A percentile compares a stretch with the other conserved stretches of the same genome.
These are phyloP conservation scores for Enteromius mattozi DNA, from an alignment of 2,797 vertebrate species.

Conservation along the genomic window DNA sequence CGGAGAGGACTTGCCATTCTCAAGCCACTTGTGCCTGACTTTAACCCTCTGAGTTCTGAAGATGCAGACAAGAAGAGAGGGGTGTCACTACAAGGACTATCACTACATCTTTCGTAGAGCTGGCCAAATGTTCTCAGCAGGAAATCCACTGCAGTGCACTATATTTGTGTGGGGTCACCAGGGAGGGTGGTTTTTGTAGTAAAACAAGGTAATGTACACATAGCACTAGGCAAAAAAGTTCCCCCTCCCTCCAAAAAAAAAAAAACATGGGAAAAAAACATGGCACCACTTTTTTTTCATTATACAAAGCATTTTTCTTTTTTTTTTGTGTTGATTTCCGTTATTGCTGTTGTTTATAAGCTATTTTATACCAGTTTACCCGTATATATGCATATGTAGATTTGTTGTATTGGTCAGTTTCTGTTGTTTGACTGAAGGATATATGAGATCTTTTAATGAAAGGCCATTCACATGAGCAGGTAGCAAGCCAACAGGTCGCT, in stretches of 20 bases:
- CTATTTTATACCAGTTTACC: constrained; percentile 74
- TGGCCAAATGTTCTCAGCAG: constrained; percentile 83
- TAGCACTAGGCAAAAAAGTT: constrained; percentile 30
- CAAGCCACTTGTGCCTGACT: constrained; percentile 96
- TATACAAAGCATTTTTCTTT: constrained; percentile 70
- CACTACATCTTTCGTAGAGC: constrained; percentile 82
- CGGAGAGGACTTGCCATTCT: constrained; percentile 80
- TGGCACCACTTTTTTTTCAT: constrained; percentile 71
- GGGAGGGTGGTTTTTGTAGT: constrained; percentile 65
- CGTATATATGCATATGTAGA: constrained; percentile 53
- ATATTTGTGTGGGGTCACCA: constrained; percentile 71
- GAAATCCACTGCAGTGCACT: constrained; percentile 74
- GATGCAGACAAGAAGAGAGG: constrained; percentile 77
- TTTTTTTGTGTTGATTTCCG: constrained; percentile 68
- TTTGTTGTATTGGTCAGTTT: constrained; percentile 45
- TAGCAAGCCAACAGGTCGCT: constrained; percentile 29
- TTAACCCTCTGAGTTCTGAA: constrained; percentile 72
- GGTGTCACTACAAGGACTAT: constrained; percentile 73
- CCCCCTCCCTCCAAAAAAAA: constrained; percentile 19
- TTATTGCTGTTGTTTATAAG: constrained; percentile 83
- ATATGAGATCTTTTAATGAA: constrained; percentile 35
- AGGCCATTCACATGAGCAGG: constrained; percentile 7
- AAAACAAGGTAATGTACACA: constrained; percentile 72
- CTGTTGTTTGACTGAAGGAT: constrained; percentile 34
- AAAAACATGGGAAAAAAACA: background rate